Evolutionary conservation across 2,113 vertebrate genomes (phyloP), one percentile per base, ranked within the genome.

Genomic region (Syngnathus typhle): DNA sequence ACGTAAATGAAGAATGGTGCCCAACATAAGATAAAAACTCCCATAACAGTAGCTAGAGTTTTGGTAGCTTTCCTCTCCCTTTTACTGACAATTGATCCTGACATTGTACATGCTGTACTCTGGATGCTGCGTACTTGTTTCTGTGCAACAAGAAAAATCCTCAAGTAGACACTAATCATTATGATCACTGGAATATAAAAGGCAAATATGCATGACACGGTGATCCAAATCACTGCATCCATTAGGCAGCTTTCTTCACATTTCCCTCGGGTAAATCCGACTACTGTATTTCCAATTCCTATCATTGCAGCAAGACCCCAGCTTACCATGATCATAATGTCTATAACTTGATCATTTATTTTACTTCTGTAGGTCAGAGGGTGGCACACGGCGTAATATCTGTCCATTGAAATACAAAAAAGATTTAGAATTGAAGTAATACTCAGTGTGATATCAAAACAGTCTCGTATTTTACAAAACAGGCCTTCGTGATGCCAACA

Each of bases 21-120:
- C 41, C n/a, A 23, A 11, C 5, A 63, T 12, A 63, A 4, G 1
- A 63, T 9, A 39, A 63, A 63, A 18, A 63, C 38, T 41, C 39
- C 60, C 60, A 63, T 63, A 43, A 63, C 60, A 43, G 21, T 43
- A 1, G 60, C 37, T 2, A 63, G 41, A 43, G 60, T 63, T 23
- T 21, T 63, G 60, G 41, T 63, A 0, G 60, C 39, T 43, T 63
- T 63, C 16, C 41, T n/a, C 11, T 63, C 60, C 19, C 21, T 9
- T 19, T 44, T 63, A 15, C 6, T 41, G 3, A 61, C 16, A 39
- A 21, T 61, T 18, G 16, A 13, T 32, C 27, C 27, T 32, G 27
- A 32, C 27, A 27, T 27, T 27, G 27, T 27, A 27, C 27, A 32
- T 32, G 27, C 27, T 32, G 27, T 32, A 19, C n/a, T 44, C 18